Base-by-base conservation (phyloP, 2,888 invertebrate species). In the Ephialtes manifestator region DNA sequence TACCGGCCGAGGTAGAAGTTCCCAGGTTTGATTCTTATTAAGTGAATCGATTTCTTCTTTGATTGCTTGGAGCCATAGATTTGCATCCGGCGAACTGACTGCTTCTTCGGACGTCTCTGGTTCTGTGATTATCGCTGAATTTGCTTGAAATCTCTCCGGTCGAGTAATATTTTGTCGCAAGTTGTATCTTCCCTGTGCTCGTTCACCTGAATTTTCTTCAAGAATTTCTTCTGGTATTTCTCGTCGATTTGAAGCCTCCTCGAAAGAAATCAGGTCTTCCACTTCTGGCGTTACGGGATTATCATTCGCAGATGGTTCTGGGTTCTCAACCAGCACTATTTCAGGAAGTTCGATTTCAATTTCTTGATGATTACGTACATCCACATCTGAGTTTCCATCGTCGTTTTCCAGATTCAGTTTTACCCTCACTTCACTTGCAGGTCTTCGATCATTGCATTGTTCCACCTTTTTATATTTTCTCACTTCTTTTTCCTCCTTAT, bases 21-120 rank as follows among this genome's bases (percentile, higher is more conserved):
- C 68, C 53, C 77, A 77, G 7, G 78, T 70, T 43, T 58, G 46
- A 31, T 68, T 78, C 24, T 68, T 78, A 11, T 77, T n/a, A 7
- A 78, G 58, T n/a, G 70, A 31, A 51, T 80, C 39, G 18, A 80
- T 10, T 24, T 80, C 80, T 48, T 80, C 72, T 11, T 67, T 28
- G 8, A 80, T 80, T 1, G 80, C 80, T 60, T 63, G 24, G 55
- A 20, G 10, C 80, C 80, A 80, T 31, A 53, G n/a, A 13, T 48
- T 39, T 4, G 74, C 48, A 28, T 80, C 51, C 28, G 39, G 15
- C 1, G 71, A 65, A 35, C 13, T 28, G 18, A 74, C 46, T 15
- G 80, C 72, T 39, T 72, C 80, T 24, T 80, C 65, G 65, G 63
- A 80, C 24, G 24, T 24, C 24, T 24, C 24, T 24, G 24, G 24